phyloP scores from a whole-genome alignment of 2,888 invertebrate genomes.

The Pristionchus mayeri region DNA sequence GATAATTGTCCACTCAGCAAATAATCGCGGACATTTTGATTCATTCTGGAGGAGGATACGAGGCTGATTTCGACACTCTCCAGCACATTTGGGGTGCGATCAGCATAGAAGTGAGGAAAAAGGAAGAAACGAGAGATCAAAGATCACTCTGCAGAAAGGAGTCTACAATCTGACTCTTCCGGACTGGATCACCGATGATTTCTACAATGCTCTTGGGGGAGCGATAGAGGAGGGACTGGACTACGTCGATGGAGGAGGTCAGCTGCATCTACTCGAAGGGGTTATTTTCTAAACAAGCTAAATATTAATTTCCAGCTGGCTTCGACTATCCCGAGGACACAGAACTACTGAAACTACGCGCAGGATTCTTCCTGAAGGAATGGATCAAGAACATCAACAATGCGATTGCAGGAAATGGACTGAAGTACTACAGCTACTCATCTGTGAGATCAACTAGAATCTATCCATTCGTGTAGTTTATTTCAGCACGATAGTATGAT shows the following conservation, averaged over 20 bases:
- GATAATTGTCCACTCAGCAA: background rate
- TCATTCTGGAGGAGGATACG: constrained; percentile 7
- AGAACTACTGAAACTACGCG: constrained; percentile 50
- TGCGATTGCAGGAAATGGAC: constrained; percentile 15
- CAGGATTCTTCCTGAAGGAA: constrained; percentile 52
- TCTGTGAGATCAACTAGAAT: constrained; percentile 42
- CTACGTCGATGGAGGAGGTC: constrained; percentile 44
- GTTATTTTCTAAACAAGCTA: background rate
- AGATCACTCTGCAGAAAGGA: constrained; percentile 1
- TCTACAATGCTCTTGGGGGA: background rate
- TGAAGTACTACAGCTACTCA: constrained; percentile 51
- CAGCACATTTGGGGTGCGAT: constrained; percentile 41
- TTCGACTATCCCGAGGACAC: constrained; percentile 51
- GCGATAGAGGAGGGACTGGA: constrained; percentile 19
- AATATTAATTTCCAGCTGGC: constrained; percentile 45
- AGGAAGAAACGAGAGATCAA: background rate
- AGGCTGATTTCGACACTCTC: constrained; percentile 42
- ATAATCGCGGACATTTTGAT: constrained; percentile 20
- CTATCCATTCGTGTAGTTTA: background rate
- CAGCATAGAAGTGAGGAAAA: constrained; percentile 26
- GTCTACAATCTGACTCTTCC: constrained; percentile 46
- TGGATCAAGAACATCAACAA: constrained; percentile 50
- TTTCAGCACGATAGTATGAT: constrained; percentile 45
- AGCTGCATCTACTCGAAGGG: too few species aligned
- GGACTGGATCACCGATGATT: constrained; percentile 45